phyloP scores from a whole-genome alignment of 2,888 invertebrate species.

The Diogma glabrata region DNA sequence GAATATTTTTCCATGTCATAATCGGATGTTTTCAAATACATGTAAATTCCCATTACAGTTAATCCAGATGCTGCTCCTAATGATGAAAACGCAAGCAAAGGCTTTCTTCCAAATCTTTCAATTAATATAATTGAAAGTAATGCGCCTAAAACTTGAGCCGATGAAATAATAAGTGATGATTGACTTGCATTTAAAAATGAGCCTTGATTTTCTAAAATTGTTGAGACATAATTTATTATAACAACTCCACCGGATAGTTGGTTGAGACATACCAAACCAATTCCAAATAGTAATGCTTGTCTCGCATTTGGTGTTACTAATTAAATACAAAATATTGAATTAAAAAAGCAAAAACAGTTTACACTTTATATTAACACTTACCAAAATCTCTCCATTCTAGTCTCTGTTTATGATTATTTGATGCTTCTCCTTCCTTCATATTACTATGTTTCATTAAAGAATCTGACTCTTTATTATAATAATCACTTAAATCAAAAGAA shows the following conservation, averaged over 20 bases:
- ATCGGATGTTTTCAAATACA: slow-evolving; percentile 6
- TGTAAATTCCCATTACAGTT: slow-evolving; percentile 7
- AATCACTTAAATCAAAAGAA: neutral
- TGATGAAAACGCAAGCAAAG: slow-evolving; percentile 17
- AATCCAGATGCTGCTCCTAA: slow-evolving; percentile 13
- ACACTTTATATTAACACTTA: too few relatives aligned
- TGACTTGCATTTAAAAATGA: slow-evolving; percentile 28
- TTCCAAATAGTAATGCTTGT: slow-evolving; percentile 26
- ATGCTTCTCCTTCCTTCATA: neutral
- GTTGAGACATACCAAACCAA: slow-evolving; percentile 28
- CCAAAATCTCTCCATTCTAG: slow-evolving; percentile 4
- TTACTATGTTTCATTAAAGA: neutral
- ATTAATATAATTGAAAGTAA: slow-evolving; percentile 30
- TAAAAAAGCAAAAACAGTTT: too few relatives aligned
- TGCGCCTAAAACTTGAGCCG: slow-evolving; percentile 31
- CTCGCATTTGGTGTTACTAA: neutral
- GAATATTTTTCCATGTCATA: slow-evolving; percentile 2
- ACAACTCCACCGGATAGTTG: slow-evolving; percentile 33
- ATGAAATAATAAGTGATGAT: slow-evolving; percentile 31
- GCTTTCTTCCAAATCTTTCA: slow-evolving; percentile 30
- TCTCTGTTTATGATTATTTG: too few relatives aligned
- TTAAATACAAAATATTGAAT: neutral
- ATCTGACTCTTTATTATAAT: neutral
- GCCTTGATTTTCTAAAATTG: slow-evolving; percentile 31
- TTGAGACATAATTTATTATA: slow-evolving; percentile 32